Conservation (phyloP, 1,140 invertebrate species). For the Penaeus indicus region DNA sequence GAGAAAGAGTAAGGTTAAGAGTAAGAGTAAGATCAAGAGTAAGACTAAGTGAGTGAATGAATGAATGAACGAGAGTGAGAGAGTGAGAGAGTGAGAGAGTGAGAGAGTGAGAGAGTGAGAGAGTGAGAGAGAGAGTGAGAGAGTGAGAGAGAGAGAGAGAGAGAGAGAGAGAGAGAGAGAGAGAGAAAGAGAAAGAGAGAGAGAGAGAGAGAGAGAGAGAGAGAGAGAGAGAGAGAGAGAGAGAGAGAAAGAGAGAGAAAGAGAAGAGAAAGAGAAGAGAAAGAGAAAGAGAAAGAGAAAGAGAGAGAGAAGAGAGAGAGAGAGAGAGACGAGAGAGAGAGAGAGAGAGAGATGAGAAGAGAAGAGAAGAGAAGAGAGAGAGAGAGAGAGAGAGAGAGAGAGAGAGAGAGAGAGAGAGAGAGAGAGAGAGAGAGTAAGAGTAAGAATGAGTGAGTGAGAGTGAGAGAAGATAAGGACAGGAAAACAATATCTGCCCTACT, state of each 20-base stretch:
- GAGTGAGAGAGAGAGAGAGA: background rate
- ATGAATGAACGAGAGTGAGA: background rate
- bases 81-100: background rate
- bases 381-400: background rate
- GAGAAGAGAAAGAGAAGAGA: background rate
- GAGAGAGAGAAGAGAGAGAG: background rate
- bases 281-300: background rate
- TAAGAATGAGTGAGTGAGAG: too few species aligned
- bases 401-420: background rate
- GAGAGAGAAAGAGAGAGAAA: background rate
- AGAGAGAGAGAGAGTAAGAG: background rate
- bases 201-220: background rate
- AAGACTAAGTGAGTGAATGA: background rate
- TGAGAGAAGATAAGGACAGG: too few species aligned
- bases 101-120: constrained; percentile 6
- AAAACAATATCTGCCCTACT: too few species aligned
- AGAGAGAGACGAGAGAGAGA: too few species aligned
- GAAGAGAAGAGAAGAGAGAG: background rate
- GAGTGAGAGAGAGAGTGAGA: constrained; percentile 24
- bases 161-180: too few species aligned
- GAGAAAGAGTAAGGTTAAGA: background rate
- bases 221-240: background rate
- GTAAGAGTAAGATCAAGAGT: background rate
- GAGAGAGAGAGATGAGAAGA: too few species aligned
- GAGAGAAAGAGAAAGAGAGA: too few species aligned